Evolutionary conservation across 2,113 vertebrate species (phyloP), one percentile per base, ranked within the genome.

Genomic region (Platichthys flesus): DNA sequence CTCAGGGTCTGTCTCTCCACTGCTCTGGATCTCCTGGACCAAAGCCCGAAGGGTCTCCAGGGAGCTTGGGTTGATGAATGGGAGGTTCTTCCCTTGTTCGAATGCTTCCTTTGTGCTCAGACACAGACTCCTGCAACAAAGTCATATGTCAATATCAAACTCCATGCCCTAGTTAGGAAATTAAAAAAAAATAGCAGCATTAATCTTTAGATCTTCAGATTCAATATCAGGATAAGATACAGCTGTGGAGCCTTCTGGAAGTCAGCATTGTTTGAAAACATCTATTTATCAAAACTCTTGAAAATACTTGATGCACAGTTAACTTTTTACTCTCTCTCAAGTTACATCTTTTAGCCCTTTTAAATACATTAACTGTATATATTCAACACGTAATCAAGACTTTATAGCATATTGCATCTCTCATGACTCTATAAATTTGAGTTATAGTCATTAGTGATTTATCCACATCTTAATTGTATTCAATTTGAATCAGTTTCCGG

Each of bases 21-120:
- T 87, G 82, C 79, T 94, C 89, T 95, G 96, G 79, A 96, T 94
- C 84, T 97, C 96, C 89, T 95, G 95, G 82, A 96, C 93, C 85
- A 97, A 93, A 65, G 94, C 95, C 64, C 94, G 71, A 3, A 97
- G 88, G 10, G 94, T 95, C 90, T 95, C 94, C 13, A 94, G 87
- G 78, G 96, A 93, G 14, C 93, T 95, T 59, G 95, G 94, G 83
- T 92, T 95, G 90, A 96, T 93, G 20, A 94, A 95, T 13, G 94
- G 93, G 28, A 94, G 90, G 82, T 81, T 92, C 90, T 95, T 96
- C 90, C 94, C 96, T 90, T 95, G 95, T 92, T 93, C 89, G 87
- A 95, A 95, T 65, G 93, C 95, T 78, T 93, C 93, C 31, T 93
- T 90, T 20, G 85, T 76, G 40, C 90, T 88, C 78, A 94, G 86